Evolutionary conservation across 2,113 vertebrate species (phyloP).

Genomic region (Argyrosomus japonicus): DNA sequence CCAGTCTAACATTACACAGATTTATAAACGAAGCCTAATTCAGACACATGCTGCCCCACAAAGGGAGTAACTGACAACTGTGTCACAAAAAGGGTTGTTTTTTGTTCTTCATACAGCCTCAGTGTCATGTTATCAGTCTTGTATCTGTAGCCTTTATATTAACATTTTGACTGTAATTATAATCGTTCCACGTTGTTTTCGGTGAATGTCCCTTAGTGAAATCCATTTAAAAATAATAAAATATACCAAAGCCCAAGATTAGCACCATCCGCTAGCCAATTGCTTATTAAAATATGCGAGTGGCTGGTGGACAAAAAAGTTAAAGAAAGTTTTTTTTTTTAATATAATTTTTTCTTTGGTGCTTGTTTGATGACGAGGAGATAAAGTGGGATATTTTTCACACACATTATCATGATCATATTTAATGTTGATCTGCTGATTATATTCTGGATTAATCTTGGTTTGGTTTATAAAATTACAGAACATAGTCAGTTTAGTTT

Average conservation of each 20-base stretch:
- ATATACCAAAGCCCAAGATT: too few relatives aligned
- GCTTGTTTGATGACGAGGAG: neutral
- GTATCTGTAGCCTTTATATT: neutral
- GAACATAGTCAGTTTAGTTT: neutral
- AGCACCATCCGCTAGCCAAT: too few relatives aligned
- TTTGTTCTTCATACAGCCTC: neutral
- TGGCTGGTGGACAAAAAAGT: too few relatives aligned
- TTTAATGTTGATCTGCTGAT: neutral
- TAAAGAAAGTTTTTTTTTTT: neutral
- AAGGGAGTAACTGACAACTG: constrained; percentile 36
- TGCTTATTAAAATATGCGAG: too few relatives aligned
- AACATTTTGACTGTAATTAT: neutral
- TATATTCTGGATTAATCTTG: neutral
- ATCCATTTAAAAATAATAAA: neutral
- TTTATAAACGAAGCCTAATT: constrained; percentile 38
- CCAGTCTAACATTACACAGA: constrained; percentile 34
- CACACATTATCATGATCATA: too few relatives aligned
- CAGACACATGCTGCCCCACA: constrained; percentile 46
- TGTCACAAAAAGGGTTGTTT: constrained; percentile 1
- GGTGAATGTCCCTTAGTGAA: too few relatives aligned
- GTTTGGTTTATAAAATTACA: neutral
- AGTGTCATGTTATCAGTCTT: neutral
- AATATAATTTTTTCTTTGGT: neutral
- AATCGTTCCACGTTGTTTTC: neutral
- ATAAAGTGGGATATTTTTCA: too few relatives aligned